Evolutionary conservation across 2,113 vertebrate species (phyloP), one percentile per base, ranked within the genome.

Genomic region (Tragelaphus scriptus): DNA sequence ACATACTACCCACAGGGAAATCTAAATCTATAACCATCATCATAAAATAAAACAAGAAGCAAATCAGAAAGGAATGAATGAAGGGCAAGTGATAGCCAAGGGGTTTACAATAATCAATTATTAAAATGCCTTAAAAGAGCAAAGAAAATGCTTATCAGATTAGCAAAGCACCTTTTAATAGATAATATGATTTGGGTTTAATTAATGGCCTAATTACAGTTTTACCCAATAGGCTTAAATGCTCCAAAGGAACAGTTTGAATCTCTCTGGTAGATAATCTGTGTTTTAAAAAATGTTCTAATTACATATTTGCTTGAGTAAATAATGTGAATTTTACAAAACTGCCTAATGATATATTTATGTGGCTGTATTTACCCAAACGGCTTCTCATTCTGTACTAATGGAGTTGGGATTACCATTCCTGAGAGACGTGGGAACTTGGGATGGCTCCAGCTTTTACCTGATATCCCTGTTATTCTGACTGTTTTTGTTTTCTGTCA

Each of bases 11-110:
- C 93, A 81, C 79, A 94, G 97, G 97, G 98, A 98, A 97, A 98
- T 98, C 97, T 97, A 95, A 97, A 97, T 96, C 97, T 95, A 97
- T 98, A 98, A 98, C 84, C 93, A 90, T 98, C 97, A 97, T 95
- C 97, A 97, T 94, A 97, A 98, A 98, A 96, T 93, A 25, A 91
- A 95, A 61, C 14, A 98, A 97, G 97, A 98, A 95, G 79, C 14
- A 98, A 98, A n/a, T 87, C 93, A 97, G 89, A 90, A 95, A 89
- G 96, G 84, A 97, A 58, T 96, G 94, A 96, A 12, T 28, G 86
- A 84, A 97, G 21, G 97, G 94, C 95, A 26, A 93, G 91, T 94
- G 49, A 94, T 96, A 65, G 61, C 47, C 94, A 98, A 97, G 94
- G 97, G 94, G 96, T 49, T 28, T 89, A 95, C 30, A 97, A 75